phyloP scores from a whole-genome alignment of 2,797 vertebrate genomes.

The Clarias fuscus region DNA sequence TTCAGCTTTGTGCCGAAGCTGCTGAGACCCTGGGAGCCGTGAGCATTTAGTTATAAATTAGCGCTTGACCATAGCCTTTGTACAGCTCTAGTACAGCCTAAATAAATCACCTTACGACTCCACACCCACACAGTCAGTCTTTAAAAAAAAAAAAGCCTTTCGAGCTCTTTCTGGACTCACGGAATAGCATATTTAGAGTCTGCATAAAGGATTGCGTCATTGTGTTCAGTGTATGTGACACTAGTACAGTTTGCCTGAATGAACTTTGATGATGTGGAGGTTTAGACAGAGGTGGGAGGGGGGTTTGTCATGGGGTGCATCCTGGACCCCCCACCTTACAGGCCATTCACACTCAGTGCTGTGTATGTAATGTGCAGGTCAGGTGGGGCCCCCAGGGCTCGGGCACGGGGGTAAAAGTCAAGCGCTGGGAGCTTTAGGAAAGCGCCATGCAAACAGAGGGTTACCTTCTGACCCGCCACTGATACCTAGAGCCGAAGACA shows the following conservation, averaged over 20 bases:
- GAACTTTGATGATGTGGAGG: slow-evolving; percentile 84
- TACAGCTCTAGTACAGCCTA: slow-evolving; percentile 70
- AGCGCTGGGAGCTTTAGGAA: slow-evolving; percentile 93
- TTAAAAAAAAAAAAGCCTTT: slow-evolving; percentile 70
- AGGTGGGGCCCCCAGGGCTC: slow-evolving; percentile 74
- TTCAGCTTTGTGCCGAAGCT: slow-evolving; percentile 61
- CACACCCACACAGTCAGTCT: slow-evolving; percentile 58
- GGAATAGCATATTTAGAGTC: slow-evolving; percentile 90
- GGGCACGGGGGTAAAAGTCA: slow-evolving; percentile 75
- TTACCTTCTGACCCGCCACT: slow-evolving; percentile 95
- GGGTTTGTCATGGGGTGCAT: slow-evolving; percentile 53
- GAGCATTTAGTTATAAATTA: slow-evolving; percentile 76
- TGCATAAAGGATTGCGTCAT: slow-evolving; percentile 91
- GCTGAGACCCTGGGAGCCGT: slow-evolving; percentile 71
- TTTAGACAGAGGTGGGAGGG: slow-evolving; percentile 70
- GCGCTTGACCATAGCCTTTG: slow-evolving; percentile 77
- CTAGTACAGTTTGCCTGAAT: slow-evolving; percentile 87
- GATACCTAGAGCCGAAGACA: slow-evolving; percentile 84
- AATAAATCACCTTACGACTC: slow-evolving; percentile 60
- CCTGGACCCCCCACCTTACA: slow-evolving; percentile 84
- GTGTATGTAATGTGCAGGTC: slow-evolving; percentile 90
- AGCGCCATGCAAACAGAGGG: slow-evolving; percentile 90
- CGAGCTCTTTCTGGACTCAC: slow-evolving; percentile 80
- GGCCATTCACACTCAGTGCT: slow-evolving; percentile 84
- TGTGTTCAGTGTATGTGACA: slow-evolving; percentile 88